These are phyloP conservation scores for Varroa destructor DNA, from an alignment of 1,140 invertebrate species.

Conservation along the genomic window DNA sequence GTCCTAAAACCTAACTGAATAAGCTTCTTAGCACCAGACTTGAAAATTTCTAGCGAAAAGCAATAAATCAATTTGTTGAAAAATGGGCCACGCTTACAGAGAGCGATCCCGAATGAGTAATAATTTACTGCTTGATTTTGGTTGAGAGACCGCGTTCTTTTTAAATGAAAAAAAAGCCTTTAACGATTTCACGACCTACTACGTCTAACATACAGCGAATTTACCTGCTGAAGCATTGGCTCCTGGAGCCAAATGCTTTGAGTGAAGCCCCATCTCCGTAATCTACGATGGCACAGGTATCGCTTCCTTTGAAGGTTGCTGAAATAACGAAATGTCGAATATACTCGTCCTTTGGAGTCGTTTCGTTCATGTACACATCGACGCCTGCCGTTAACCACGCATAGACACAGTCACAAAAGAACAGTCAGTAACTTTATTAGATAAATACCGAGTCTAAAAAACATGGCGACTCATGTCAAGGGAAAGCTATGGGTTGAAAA, in stretches of 20 bases:
- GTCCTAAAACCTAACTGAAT: too few species aligned
- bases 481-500: too few species aligned
- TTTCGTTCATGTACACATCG: slow-evolving; percentile 23
- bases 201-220: too few species aligned
- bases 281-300: slow-evolving; percentile 40
- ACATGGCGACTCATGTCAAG: background rate
- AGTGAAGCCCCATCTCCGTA: slow-evolving; percentile 38
- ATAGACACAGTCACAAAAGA: background rate
- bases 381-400: background rate
- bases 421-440: background rate
- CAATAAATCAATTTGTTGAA: too few species aligned
- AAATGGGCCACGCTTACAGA: too few species aligned
- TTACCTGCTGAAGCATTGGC: slow-evolving; percentile 20
- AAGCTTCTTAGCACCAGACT: too few species aligned
- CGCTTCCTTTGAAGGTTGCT: slow-evolving; percentile 38
- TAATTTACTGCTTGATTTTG: too few species aligned
- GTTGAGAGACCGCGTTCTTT: too few species aligned
- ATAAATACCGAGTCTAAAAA: background rate
- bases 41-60: too few species aligned
- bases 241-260: slow-evolving; percentile 30
- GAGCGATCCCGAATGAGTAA: too few species aligned
- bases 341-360: slow-evolving; percentile 22
- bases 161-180: too few species aligned
- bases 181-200: too few species aligned
- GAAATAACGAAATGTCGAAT: slow-evolving; percentile 35